These are phyloP conservation scores for Actenoides lindsayi DNA, from an alignment of 2,113 vertebrate species.

Conservation along the genomic window DNA sequence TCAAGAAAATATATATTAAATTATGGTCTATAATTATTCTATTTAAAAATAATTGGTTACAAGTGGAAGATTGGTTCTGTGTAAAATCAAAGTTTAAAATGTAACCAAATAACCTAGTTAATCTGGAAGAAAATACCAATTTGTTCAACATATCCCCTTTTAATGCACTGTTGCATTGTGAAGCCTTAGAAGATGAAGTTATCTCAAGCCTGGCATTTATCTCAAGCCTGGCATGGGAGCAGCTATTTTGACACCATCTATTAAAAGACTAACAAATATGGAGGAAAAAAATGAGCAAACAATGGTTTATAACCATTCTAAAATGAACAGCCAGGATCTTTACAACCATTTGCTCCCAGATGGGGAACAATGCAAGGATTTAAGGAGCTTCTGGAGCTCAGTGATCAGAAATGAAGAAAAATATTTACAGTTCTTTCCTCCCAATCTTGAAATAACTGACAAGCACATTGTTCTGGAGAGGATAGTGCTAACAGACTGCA, in stretches of 20 bases:
- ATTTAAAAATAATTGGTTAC: slow-evolving; percentile 71
- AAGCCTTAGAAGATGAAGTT: slow-evolving; percentile 17
- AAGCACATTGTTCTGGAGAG: slow-evolving; percentile 27
- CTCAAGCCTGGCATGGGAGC: neutral
- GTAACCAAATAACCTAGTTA: slow-evolving; percentile 56
- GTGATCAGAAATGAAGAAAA: slow-evolving; percentile 31
- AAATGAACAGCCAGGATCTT: slow-evolving; percentile 17
- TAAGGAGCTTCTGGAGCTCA: slow-evolving; percentile 25
- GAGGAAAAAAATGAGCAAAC: neutral
- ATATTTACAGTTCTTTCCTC: slow-evolving; percentile 27
- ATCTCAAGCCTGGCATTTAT: neutral
- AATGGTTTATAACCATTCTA: neutral
- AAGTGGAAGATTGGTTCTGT: neutral
- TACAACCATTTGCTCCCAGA: slow-evolving; percentile 1
- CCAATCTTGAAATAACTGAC: neutral
- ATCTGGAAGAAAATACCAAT: slow-evolving; percentile 51
- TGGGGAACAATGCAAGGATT: slow-evolving; percentile 33
- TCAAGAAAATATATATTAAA: slow-evolving; percentile 68
- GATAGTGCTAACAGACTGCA: slow-evolving; percentile 1
- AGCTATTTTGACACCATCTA: neutral
- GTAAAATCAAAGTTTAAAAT: slow-evolving; percentile 42
- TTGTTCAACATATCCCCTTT: slow-evolving; percentile 11
- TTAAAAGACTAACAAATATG: neutral
- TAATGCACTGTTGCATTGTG: neutral
- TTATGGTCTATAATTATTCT: slow-evolving; percentile 62